Base-by-base conservation (phyloP, 2,113 vertebrate species). In the Clupea harengus region DNA sequence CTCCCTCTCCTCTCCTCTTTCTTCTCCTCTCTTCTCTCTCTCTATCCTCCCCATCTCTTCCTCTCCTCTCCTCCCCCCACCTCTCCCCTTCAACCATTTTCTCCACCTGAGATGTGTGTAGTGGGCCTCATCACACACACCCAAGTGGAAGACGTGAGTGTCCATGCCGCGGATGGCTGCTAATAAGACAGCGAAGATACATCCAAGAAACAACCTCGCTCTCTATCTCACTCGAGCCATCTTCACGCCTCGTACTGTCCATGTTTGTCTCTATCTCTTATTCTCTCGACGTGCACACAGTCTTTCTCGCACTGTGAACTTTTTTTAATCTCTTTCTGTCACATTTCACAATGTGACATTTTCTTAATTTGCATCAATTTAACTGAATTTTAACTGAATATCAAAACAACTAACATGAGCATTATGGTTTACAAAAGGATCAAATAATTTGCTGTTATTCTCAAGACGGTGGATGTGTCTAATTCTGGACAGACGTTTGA, bases 81-180 rank as follows among this genome's bases (percentile, higher is more conserved):
- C 64, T 94, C 92, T 90, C 92, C 92, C 91, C 72, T n/a, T 91
- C 64, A 92, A 92, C 92, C 90, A 94, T 95, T 93, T 94, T 94
- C 88, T 85, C 82, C 81, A 67, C 89, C 84, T 84, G 92, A 91
- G 92, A 91, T 93, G 91, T 90, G 89, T 86, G 60, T 89, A 90
- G 92, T 92, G 90, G 90, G 92, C 91, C 93, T 93, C 91, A 93
- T 93, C 91, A 92, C 28, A 91, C 87, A 89, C 87, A 90, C 85
- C 89, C 82, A 81, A 92, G 93, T 91, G 83, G 91, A 90, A 88
- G 88, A 85, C 90, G 91, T 46, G 60, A 86, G 85, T 93, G 92
- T 92, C 89, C 32, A 85, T 45, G 54, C 90, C 85, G 88, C 72
- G 50, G 90, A 85, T 86, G 83, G 45, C 46, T 88, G 47, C 91